These are phyloP conservation scores for Blastobasis adustella DNA, from an alignment of 2,888 invertebrate species.

Conservation along the genomic window DNA sequence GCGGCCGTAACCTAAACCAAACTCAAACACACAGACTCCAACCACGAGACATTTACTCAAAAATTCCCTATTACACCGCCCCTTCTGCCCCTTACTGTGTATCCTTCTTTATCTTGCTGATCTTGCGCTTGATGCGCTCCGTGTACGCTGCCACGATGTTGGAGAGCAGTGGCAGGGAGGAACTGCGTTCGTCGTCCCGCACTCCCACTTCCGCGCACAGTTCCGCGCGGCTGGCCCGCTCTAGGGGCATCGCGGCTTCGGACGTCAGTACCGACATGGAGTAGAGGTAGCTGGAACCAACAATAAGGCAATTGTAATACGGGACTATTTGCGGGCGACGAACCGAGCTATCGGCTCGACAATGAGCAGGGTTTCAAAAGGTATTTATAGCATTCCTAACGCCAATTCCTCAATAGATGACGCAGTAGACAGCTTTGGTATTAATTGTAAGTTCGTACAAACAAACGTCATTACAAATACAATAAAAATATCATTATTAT, in stretches of 20 bases:
- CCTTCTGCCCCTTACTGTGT: neutral
- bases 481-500: too few relatives aligned
- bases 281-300: slow-evolving; percentile 64
- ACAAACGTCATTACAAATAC: too few relatives aligned
- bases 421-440: too few relatives aligned
- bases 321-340: neutral
- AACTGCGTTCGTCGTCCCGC: slow-evolving; percentile 66
- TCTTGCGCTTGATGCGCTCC: slow-evolving; percentile 59
- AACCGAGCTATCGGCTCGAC: neutral
- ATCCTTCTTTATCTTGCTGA: slow-evolving; percentile 44
- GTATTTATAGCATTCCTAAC: too few relatives aligned
- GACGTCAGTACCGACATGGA: slow-evolving; percentile 72
- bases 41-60: too few relatives aligned
- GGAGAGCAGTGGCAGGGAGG: slow-evolving; percentile 65
- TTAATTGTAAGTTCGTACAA: too few relatives aligned
- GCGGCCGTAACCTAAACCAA: too few relatives aligned
- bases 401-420: too few relatives aligned
- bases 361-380: too few relatives aligned
- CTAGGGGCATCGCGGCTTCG: slow-evolving; percentile 51
- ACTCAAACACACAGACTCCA: too few relatives aligned
- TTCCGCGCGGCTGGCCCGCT: slow-evolving; percentile 36
- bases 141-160: slow-evolving; percentile 72
- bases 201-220: slow-evolving; percentile 65
- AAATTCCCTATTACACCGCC: too few relatives aligned
- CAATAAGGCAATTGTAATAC: too few relatives aligned